Evolutionary conservation across 2,888 invertebrate genomes (phyloP).

Genomic region (Dorcus parallelipipedus): DNA sequence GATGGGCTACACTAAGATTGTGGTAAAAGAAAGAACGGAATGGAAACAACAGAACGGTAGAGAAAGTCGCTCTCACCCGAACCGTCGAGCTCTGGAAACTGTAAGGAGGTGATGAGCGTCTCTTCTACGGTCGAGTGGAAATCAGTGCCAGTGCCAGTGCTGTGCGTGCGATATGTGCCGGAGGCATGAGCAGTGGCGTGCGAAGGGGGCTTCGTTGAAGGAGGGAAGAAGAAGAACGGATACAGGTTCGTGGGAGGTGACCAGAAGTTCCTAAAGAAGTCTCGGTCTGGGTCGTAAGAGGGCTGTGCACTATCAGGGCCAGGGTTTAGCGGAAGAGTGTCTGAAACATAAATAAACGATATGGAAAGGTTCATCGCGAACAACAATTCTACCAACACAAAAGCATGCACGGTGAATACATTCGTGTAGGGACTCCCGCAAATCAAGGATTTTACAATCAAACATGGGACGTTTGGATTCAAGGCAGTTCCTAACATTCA

Average conservation of each 20-base stretch:
- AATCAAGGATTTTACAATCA: too few relatives aligned
- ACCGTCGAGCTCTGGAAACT: constrained; percentile 43
- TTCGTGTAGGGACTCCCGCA: constrained; percentile 18
- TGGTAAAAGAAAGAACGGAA: constrained; percentile 2
- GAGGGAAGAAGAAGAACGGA: constrained; percentile 62
- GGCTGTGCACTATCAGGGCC: constrained; percentile 59
- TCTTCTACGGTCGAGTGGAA: constrained; percentile 48
- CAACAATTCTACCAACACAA: not conserved
- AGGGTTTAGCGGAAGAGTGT: constrained; percentile 55
- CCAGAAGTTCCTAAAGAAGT: constrained; percentile 56
- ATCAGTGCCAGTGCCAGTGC: constrained; percentile 44
- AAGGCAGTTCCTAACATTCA: too few relatives aligned
- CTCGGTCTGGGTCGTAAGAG: constrained; percentile 53
- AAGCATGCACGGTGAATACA: constrained; percentile 3
- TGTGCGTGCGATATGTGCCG: constrained; percentile 46
- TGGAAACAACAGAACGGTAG: constrained; percentile 25
- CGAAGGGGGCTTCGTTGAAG: constrained; percentile 41
- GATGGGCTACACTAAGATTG: constrained; percentile 26
- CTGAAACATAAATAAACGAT: constrained; percentile 54
- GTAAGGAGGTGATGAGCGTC: constrained; percentile 48
- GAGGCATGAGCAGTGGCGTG: constrained; percentile 41
- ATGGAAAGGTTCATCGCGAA: constrained; percentile 16
- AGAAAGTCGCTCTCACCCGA: constrained; percentile 45
- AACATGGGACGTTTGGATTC: too few relatives aligned
- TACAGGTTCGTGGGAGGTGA: constrained; percentile 54